Percentiles rank a stretch among this genome's conserved stretches.
Evolutionary conservation across 2,797 vertebrate genomes (phyloP).

Genomic region (Catostomus latipinnis): DNA sequence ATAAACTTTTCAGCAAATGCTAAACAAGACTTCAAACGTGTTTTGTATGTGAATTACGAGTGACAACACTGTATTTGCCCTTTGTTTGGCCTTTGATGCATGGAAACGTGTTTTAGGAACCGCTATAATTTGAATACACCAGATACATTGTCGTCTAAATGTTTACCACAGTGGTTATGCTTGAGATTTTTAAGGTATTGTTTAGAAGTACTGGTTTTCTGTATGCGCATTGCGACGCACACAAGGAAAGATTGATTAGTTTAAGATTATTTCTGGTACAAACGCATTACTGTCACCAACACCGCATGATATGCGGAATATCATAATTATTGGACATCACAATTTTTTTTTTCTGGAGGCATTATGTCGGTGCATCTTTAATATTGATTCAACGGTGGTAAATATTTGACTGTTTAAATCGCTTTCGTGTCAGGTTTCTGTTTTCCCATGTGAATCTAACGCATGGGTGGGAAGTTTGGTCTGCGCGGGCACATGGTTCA

Average conservation of each 20-base stretch:
- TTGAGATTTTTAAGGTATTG: background rate
- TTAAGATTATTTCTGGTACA: too few species aligned
- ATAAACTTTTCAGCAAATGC: constrained; percentile 7
- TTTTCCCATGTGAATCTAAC: constrained; percentile 5
- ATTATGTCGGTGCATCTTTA: too few species aligned
- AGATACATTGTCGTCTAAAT: background rate
- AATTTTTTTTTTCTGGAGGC: too few species aligned
- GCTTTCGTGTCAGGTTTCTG: background rate
- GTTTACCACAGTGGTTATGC: background rate
- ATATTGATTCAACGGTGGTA: too few species aligned
- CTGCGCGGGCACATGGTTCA: constrained; percentile 44
- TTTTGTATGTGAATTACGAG: background rate
- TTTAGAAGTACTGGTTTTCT: too few species aligned
- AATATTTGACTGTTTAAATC: too few species aligned
- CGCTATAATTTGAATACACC: background rate
- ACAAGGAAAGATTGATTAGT: too few species aligned
- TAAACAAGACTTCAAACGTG: background rate
- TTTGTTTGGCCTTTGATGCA: background rate
- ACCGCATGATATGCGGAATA: too few species aligned
- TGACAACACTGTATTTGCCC: background rate
- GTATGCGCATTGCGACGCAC: background rate
- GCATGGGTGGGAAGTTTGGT: constrained; percentile 22
- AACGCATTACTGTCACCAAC: too few species aligned
- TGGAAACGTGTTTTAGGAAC: background rate
- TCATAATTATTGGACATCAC: too few species aligned